Base-by-base conservation (phyloP, 1,140 invertebrate species). In the Drosophila mayri region DNA sequence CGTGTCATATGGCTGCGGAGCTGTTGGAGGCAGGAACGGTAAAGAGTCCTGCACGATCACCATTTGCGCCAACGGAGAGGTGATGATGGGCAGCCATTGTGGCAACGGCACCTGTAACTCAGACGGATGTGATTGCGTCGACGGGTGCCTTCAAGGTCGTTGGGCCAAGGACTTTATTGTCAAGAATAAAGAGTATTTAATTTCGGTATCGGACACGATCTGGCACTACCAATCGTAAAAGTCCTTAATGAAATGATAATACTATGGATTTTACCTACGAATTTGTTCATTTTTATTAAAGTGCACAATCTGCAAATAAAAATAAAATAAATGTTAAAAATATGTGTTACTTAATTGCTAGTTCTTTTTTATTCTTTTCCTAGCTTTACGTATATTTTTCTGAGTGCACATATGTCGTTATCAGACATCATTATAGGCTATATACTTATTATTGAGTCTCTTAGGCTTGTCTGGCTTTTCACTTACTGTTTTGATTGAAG, bases 51-150 rank as follows among this genome's bases (percentile, higher is more conserved):
- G 50, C n/a, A 9, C 4, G 16, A 18, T 70, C 9, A 50, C 22
- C 30, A 70, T 73, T 22, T 73, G 70, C 18, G 37, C 18, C 62
- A 54, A 70, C 25, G 66, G 66, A 5, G 28, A 50, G 20, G 28
- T 65, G 20, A 9, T 70, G 22, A 55, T 70, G 43, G 70, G 65
- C 32, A 32, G 16, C 0, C 55, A 41, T 7, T 70, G 70, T 28
- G 66, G 66, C 7, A 30, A 28, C 1, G 66, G 61, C 16, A 20
- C 37, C 4, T 70, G 66, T n/a, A 50, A 66, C 18, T n/a, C 43
- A 2, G 50, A 37, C 9, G 66, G 66, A 0, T 70, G 66, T 30
- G 11, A 28, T 4, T 70, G 66, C 47, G 20, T 12, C 1, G 22
- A 28, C 4, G 66, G 66, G 2, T 70, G 66, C 38, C 62, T 66